phyloP scores from a whole-genome alignment of 2,888 invertebrate species.

The Geotrupes spiniger region DNA sequence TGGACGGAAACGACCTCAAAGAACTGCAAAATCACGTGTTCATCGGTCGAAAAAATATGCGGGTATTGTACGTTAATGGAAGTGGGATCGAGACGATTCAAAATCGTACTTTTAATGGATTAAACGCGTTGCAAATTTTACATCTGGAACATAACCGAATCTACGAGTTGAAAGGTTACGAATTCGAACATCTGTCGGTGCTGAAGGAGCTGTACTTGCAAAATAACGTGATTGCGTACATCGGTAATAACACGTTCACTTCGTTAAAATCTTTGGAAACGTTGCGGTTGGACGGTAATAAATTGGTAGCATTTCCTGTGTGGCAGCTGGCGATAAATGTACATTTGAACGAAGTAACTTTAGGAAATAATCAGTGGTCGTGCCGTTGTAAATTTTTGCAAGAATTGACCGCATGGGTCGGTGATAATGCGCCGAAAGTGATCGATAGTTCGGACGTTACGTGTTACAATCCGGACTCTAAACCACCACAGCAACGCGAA shows the following conservation, averaged over 20 bases:
- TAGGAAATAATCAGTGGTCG: constrained; percentile 85
- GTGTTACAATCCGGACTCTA: constrained; percentile 75
- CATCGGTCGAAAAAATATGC: constrained; percentile 86
- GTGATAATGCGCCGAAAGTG: constrained; percentile 77
- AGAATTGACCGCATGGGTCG: constrained; percentile 77
- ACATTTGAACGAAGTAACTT: constrained; percentile 69
- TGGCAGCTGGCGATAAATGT: constrained; percentile 70
- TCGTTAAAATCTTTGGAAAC: constrained; percentile 76
- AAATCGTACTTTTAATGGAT: constrained; percentile 87
- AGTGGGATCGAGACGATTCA: constrained; percentile 82
- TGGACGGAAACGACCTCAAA: constrained; percentile 86
- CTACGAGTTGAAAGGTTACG: constrained; percentile 74
- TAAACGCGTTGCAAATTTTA: constrained; percentile 73
- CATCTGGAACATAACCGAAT: constrained; percentile 86
- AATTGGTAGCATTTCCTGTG: constrained; percentile 74
- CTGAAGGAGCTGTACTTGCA: constrained; percentile 82
- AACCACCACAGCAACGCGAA: constrained; percentile 73
- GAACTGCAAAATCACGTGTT: constrained; percentile 84
- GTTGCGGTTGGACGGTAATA: constrained; percentile 81
- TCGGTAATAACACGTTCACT: constrained; percentile 77
- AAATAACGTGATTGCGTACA: constrained; percentile 76
- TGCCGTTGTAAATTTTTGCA: constrained; percentile 88
- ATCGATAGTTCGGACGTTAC: constrained; percentile 75
- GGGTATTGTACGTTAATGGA: constrained; percentile 79
- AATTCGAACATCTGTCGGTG: constrained; percentile 78